Evolutionary conservation across 2,113 vertebrate species (phyloP).

Genomic region (Dromaius novaehollandiae): DNA sequence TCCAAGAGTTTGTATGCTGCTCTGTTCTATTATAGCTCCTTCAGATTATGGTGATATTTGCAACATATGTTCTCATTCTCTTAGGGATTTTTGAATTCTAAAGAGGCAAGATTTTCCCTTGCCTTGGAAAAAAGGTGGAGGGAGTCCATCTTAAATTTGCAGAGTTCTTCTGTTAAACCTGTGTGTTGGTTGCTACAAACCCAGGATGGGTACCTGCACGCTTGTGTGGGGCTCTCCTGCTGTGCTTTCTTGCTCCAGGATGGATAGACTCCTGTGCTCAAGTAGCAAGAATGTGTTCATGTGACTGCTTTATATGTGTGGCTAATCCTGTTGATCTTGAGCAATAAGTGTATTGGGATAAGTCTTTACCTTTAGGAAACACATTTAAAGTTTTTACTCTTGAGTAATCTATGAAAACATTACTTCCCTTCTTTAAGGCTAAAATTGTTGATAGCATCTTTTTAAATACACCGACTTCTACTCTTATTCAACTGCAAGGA

Average conservation of each 20-base stretch:
- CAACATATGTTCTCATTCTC: fast-evolving
- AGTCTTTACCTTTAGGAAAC: not conserved
- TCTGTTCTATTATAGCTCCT: not conserved
- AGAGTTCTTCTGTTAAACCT: not conserved
- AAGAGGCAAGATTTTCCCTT: not conserved
- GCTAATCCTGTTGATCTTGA: not conserved
- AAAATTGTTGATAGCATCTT: not conserved
- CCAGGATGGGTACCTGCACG: not conserved
- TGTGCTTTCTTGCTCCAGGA: not conserved
- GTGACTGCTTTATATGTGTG: not conserved
- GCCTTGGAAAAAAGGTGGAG: not conserved
- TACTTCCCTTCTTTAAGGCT: not conserved
- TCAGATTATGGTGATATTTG: not conserved
- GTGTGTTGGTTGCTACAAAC: not conserved
- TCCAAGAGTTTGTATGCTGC: not conserved
- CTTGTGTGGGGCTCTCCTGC: not conserved
- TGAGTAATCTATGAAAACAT: not conserved
- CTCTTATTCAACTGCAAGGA: not conserved
- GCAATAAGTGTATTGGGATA: not conserved
- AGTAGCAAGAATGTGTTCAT: not conserved
- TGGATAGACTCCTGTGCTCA: not conserved
- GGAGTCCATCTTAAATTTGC: not conserved
- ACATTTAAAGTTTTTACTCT: not conserved
- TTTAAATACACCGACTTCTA: not conserved
- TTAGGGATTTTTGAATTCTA: not conserved